Percentiles rank a stretch among this genome's conserved stretches.
These are phyloP conservation scores for Atrichornis clamosus DNA, from an alignment of 2,113 vertebrate species.

Conservation along the genomic window DNA sequence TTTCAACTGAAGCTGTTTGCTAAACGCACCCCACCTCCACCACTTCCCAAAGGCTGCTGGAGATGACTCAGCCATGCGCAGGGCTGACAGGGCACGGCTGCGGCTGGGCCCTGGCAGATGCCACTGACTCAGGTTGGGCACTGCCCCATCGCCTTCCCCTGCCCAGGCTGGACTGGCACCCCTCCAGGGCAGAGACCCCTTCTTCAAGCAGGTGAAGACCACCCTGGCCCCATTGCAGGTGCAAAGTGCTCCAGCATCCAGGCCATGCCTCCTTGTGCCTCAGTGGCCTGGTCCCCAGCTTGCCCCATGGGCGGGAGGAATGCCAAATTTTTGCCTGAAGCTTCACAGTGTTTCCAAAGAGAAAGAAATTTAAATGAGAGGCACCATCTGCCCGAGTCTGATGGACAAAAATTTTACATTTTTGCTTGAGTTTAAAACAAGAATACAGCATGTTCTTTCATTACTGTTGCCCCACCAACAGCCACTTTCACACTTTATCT, in stretches of 20 bases:
- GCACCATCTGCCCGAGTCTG: not conserved
- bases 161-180: not conserved
- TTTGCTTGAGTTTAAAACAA: not conserved
- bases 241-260: not conserved
- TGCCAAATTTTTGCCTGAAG: not conserved
- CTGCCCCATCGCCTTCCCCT: accelerated
- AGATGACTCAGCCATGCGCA: accelerated
- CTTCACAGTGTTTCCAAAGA: not conserved
- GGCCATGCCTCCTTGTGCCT: not conserved
- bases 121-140: accelerated
- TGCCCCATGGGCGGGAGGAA: accelerated
- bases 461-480: not conserved
- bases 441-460: not conserved
- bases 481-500: not conserved
- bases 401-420: accelerated
- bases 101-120: not conserved
- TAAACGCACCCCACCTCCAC: not conserved
- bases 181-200: not conserved
- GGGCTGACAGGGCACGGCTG: not conserved
- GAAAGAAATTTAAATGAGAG: not conserved
- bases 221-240: not conserved
- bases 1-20: not conserved
- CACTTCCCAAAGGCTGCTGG: not conserved
- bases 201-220: not conserved
- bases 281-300: not conserved